Evolutionary conservation across 2,888 invertebrate genomes (phyloP), one percentile per base, ranked within the genome.

Genomic region (Germaria angustata): DNA sequence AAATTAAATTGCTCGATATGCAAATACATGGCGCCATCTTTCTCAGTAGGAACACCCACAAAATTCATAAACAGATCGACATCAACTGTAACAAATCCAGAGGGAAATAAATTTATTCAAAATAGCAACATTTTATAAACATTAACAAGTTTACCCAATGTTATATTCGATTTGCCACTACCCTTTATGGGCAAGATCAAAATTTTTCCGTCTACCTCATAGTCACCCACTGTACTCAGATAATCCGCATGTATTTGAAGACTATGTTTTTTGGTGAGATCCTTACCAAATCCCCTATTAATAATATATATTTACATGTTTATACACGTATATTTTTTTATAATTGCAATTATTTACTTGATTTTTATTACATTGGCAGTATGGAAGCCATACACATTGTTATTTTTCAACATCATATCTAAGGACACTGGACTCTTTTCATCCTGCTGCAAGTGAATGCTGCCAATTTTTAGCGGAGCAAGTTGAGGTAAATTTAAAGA

Each of bases 151-250:
- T 82, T 61, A 87, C 87, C 68, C 68, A 87, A 76, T 20, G 87
- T 87, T 13, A 88, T 84, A 65, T 87, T 87, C 7, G 84, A 84
- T 68, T 79, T 81, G 5, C 90, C 90, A n/a, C 72, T 79, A 8
- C 90, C 90, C 49, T 79, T 85, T 41, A 91, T 88, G 34, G 90
- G 90, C 32, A 91, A 78, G 32, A 91, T 84, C 8, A 91, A 84
- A 44, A 91, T 87, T 66, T 85, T 87, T 11, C 91, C 91, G 44
- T 87, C 84, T 5, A 89, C 87, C 1, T 84, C 86, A 84, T 91
- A 91, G 8, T 85, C 82, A 28, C 88, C 85, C 11, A 77, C 28
- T 20, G 71, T 46, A 22, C 73, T 81, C 4, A 87, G 11, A 17
- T 41, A 49, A 8, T 83, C 73, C 6, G 80, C 22, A n/a, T 80